Evolutionary conservation across 2,888 invertebrate species (phyloP), one percentile per base, ranked within the genome.

Genomic region (Eilema sororculum): DNA sequence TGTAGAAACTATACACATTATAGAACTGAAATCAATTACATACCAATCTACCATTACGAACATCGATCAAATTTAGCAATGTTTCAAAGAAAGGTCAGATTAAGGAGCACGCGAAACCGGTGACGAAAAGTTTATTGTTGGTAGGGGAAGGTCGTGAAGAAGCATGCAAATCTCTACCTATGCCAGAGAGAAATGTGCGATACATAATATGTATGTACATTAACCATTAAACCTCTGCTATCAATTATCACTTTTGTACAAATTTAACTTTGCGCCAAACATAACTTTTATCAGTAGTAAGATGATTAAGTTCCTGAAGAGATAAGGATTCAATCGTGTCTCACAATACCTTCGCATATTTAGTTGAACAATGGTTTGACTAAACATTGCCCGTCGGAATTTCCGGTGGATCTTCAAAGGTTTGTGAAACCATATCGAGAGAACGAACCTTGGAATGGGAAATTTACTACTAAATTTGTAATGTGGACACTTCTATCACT

Each of bases 261-360:
- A 5, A 52, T 46, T 46, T n/a, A 52, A n/a, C n/a, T 1, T 8
- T 52, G n/a, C 52, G 2, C 9, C n/a, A 52, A n/a, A 52, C 9
- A 52, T 52, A 3, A n/a, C 9, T n/a, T 52, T 52, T 1, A 20
- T 52, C 8, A 52, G 52, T 52, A 52, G n/a, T 8, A n/a, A 52
- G 52, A 8, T 6, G 9, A 52, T 2, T 52, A 52, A 52, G n/a
- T 52, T 52, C 8, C 6, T n/a, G 20, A 68, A 12, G 56, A 68
- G 63, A 68, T 68, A 68, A 58, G 25, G 41, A 22, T 68, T 28
- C 28, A 58, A 41, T 68, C 22, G 58, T 37, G 57, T 63, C 58
- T 30, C n/a, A 64, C 63, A 59, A 59, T 61, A 67, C 22, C 68
- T 56, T 33, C 57, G 33, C 24, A 33, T 46, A 61, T 16, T 60